These are phyloP conservation scores for Drosophila nikananu DNA, from an alignment of 1,140 invertebrate genomes.

Conservation along the genomic window DNA sequence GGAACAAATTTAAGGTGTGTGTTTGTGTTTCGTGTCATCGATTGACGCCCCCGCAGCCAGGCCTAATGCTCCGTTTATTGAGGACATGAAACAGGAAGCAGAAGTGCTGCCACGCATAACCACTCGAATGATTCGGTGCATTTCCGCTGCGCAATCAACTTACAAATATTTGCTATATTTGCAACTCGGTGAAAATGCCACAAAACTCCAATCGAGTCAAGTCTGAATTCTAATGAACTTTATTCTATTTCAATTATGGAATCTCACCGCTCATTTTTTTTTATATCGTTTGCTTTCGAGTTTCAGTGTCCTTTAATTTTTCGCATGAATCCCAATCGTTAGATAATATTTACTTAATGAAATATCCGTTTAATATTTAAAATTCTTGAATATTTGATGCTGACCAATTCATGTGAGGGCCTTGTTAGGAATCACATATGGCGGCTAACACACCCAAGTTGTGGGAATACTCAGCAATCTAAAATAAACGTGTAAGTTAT, in stretches of 20 bases:
- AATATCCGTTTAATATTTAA: not conserved
- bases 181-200: conserved; percentile 4
- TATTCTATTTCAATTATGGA: conserved; percentile 25
- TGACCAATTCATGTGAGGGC: no score
- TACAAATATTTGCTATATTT: conserved; percentile 42
- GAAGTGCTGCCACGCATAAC: conserved; percentile 43
- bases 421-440: no score
- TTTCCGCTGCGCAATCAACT: conserved; percentile 55
- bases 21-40: conserved; percentile 37
- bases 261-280: conserved; percentile 14
- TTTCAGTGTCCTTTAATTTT: not conserved
- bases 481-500: no score
- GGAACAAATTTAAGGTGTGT: conserved; percentile 34
- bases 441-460: no score
- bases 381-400: no score
- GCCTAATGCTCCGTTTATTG: conserved; percentile 19
- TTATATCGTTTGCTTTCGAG: conserved; percentile 13
- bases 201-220: conserved; percentile 15
- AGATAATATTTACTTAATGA: not conserved
- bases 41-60: conserved; percentile 7
- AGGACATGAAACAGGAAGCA: conserved; percentile 30
- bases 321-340: not conserved
- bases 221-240: conserved; percentile 14
- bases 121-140: conserved; percentile 43
- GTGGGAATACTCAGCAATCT: no score